Conservation (phyloP, 2,797 vertebrate species). For the Adrianichthys oophorus region DNA sequence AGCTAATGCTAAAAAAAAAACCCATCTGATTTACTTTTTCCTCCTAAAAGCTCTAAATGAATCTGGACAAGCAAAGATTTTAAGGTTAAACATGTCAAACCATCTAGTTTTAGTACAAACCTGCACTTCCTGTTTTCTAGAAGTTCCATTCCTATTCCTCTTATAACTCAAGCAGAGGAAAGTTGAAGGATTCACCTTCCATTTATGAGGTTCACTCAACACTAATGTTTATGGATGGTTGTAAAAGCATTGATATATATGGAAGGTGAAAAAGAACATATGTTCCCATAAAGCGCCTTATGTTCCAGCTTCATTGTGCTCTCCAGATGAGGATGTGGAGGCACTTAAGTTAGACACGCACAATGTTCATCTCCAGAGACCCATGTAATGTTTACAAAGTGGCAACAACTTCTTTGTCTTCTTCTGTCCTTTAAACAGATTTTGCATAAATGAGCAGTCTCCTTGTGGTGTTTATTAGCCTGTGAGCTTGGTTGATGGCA, state of each 20-base stretch:
- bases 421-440: constrained; percentile 39
- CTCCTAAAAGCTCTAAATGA: no score
- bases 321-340: constrained; percentile 69
- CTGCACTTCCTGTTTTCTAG: constrained; percentile 16
- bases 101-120: constrained; percentile 24
- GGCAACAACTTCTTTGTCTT: constrained; percentile 52
- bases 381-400: constrained; percentile 76
- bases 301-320: constrained; percentile 68
- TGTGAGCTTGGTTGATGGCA: constrained; percentile 28
- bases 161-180: constrained; percentile 44
- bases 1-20: no score
- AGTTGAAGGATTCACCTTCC: constrained; percentile 41
- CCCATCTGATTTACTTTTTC: no score
- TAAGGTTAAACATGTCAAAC: constrained; percentile 10
- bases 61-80: no score
- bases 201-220: constrained; percentile 66
- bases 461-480: constrained; percentile 45
- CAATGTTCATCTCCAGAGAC: constrained; percentile 62
- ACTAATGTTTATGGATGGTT: constrained; percentile 71
- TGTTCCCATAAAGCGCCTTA: constrained; percentile 80
- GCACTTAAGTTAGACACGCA: constrained; percentile 73
- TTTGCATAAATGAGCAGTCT: constrained; percentile 22
- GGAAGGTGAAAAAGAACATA: constrained; percentile 73
- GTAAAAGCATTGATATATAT: constrained; percentile 73
- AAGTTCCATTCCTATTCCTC: constrained; percentile 55